Conservation (phyloP, 2,797 vertebrate genomes). For the Sebastes vulpes region DNA sequence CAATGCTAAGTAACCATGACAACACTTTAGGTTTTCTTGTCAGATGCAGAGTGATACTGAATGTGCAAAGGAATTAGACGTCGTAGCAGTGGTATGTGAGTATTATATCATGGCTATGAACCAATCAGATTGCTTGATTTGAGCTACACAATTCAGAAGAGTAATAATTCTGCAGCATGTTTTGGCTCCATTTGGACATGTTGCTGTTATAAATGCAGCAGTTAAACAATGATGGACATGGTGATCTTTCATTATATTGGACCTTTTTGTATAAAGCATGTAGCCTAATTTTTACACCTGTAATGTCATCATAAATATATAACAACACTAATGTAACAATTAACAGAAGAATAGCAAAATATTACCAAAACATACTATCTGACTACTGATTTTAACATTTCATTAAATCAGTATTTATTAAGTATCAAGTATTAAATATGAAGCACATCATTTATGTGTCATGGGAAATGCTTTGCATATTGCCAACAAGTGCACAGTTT, state of each 20-base stretch:
- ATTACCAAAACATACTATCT: background rate
- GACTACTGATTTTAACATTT: background rate
- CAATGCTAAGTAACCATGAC: too few relatives aligned
- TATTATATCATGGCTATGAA: too few relatives aligned
- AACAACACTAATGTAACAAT: background rate
- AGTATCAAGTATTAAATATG: background rate
- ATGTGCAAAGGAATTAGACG: too few relatives aligned
- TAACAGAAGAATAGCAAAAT: background rate
- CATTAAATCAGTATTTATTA: background rate
- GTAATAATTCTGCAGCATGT: background rate
- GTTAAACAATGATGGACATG: background rate
- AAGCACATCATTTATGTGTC: background rate
- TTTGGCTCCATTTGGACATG: background rate
- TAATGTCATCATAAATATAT: background rate
- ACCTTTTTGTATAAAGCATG: background rate
- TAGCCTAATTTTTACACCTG: background rate
- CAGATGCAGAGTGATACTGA: too few relatives aligned
- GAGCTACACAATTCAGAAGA: background rate
- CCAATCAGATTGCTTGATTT: too few relatives aligned
- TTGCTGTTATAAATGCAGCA: background rate
- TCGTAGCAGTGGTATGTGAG: too few relatives aligned
- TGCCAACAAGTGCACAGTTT: background rate
- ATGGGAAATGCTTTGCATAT: background rate
- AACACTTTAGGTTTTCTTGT: too few relatives aligned
- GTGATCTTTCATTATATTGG: background rate